Evolutionary conservation across 2,888 invertebrate species (phyloP), one percentile per base, ranked within the genome.

Genomic region (Sesia bembeciformis): DNA sequence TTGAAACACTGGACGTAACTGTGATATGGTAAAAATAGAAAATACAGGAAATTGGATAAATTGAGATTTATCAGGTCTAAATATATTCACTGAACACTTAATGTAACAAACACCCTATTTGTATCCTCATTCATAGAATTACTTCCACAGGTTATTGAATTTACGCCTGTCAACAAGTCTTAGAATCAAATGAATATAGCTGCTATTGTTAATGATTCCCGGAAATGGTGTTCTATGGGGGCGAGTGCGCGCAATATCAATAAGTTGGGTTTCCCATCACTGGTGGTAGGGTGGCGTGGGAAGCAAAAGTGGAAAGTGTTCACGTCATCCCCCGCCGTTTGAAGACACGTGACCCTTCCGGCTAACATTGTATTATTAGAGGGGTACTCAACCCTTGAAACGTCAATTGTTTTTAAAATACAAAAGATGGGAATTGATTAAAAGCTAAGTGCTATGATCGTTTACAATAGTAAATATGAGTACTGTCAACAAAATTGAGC

Each of bases 301-400:
- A 87, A 88, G 74, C 75, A 60, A 54, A 61, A 62, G 69, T 73
- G 84, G 78, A 78, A 83, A 77, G 68, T 68, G 76, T 84, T 87
- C 87, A 72, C 88, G 83, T 61, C 79, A 76, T 66, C 78, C 82
- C 75, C 67, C 66, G 60, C 59, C 67, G 64, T 70, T 65, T 70
- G 62, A 56, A 68, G 68, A 65, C 82, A 79, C 82, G 82, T 78
- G 87, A 84, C 86, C 85, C 81, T 78, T 82, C 81, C 83, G 80
- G 73, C 66, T 54, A 55, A 52, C 51, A 46, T 8, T 46, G 46
- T 46, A 46, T 7, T 23, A 8, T 40, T 51, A 52, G n/a, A 52
- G 5, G 40, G 41, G 52, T 52, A 1, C 5, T 3, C 42, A 1
- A 42, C 5, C 42, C 7, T 5, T 42, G 42, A 42, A 5, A 42